Base-by-base conservation (phyloP, 2,888 invertebrate species). In the Pristionchus japonicus region DNA sequence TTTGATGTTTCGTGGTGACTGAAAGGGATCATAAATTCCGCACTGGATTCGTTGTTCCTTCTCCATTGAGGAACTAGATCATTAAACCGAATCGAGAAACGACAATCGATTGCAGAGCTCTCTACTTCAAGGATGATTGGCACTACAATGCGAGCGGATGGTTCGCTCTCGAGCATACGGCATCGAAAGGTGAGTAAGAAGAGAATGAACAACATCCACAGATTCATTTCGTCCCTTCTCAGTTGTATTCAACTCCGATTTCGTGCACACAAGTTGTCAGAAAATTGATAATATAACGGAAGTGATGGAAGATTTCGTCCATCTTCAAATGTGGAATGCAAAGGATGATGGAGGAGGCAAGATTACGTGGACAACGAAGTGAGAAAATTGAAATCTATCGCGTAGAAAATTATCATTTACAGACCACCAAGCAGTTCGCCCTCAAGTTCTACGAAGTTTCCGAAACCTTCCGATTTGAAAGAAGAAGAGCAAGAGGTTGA, bases 201-300 rank as follows among this genome's bases (percentile, higher is more conserved):
- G 9, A 77, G 7, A 27, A 43, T 4, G 43, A 15, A 34, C 1
- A 67, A 67, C 64, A 74, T 23, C 6, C 7, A 40, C 40, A 40
- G 7, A n/a, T n/a, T n/a, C 2, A 70, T 31, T 20, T 37, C 20
- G 17, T 4, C 4, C 13, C 15, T 70, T 17, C 6, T 17, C 70
- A 86, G 86, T 86, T 34, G 70, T 52, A 0, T 86, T 70, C 86
- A 49, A 67, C n/a, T 70, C 86, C 20, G 86, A 86, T 86, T 86
- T 86, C 34, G 70, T 86, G 15, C 67, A 86, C 34, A 70, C 86
- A 11, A 86, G 49, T 57, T 86, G 86, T 20, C 70, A 70, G 34
- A 27, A 20, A 15, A 34, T 20, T 43, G 27, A 37, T 20, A 49
- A 67, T 34, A 47, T 27, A 17, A 20, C 49, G 49, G 49, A 49